Base-by-base conservation (phyloP, 2,797 vertebrate genomes). In the Artibeus lituratus region DNA sequence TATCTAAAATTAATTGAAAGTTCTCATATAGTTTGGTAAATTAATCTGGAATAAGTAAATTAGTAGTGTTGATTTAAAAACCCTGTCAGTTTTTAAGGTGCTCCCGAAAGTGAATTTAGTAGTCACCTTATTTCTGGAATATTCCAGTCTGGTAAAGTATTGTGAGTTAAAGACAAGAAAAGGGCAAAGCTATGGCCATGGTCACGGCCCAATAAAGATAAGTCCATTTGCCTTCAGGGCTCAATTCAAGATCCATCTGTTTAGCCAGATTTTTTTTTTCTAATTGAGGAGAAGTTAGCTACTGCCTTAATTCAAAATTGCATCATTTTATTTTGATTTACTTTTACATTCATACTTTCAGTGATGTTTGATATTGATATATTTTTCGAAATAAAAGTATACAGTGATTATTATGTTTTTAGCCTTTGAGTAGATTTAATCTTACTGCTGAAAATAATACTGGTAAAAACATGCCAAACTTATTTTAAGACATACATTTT, bases 301-400 rank as follows among this genome's bases (percentile, higher is more conserved):
- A 18, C 1, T 8, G 51, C 6, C 24, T 85, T 88, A 84, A 78
- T 49, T 49, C n/a, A 53, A 74, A 89, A 88, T 44, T 49, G 3
- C 37, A 83, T 86, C 24, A 39, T 65, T 95, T 95, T 57, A 84
- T 94, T 78, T 84, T 57, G 44, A 57, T 49, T 87, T 93, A 22
- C 35, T 93, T 96, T 93, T 62, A 62, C 49, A 85, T 55, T 42
- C 35, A 21, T 47, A 82, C 10, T 86, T 80, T 32, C 42, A 72
- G 9, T 73, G 42, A 42, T 84, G 9, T 84, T 82, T 82, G 18
- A 49, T 67, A 67, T 24, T 51, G 26, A 8, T 62, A 15, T 35
- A 53, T 70, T 91, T 85, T 93, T 77, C 72, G 16, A 92, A 96
- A 51, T 92, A 84, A 83, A 88, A 95, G 26, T 55, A 15, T 69